Evolutionary conservation across 2,888 invertebrate genomes (phyloP).

Genomic region (Noctua comes): DNA sequence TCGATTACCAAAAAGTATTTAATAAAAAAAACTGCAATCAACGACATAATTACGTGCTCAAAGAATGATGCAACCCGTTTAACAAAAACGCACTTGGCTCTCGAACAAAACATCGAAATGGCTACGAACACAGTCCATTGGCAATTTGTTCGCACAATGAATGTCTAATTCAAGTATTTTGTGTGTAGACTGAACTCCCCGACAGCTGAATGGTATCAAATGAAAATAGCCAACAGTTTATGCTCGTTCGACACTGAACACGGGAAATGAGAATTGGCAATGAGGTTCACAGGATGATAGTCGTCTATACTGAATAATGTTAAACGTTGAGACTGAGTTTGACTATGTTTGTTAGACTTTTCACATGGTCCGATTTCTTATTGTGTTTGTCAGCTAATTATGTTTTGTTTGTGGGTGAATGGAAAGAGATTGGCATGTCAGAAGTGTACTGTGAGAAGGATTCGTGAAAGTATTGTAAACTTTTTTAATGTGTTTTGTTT

Average conservation of each 20-base stretch:
- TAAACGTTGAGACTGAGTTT: conserved; percentile 16
- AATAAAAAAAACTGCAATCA: conserved; percentile 23
- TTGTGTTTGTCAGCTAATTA: neutral
- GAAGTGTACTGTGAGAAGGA: neutral
- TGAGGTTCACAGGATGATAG: conserved; percentile 35
- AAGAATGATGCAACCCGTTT: conserved; percentile 35
- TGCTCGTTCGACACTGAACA: conserved; percentile 52
- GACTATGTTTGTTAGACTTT: neutral
- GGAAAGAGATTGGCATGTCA: neutral
- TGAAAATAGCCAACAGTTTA: conserved; percentile 66
- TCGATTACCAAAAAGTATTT: conserved; percentile 9
- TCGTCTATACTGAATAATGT: conserved; percentile 37
- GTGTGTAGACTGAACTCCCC: conserved; percentile 49
- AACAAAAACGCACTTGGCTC: conserved; percentile 35
- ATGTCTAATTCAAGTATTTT: conserved; percentile 69
- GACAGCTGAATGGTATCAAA: conserved; percentile 67
- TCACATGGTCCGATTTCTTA: neutral
- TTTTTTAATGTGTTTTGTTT: neutral
- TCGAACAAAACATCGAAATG: conserved; percentile 50
- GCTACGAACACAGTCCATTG: conserved; percentile 62
- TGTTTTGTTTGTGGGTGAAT: neutral
- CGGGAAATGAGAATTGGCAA: conserved; percentile 65
- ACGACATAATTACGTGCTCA: conserved; percentile 22
- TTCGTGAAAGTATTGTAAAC: neutral
- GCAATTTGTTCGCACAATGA: conserved; percentile 72